A percentile compares a stretch with the other conserved stretches of the same genome.
These are phyloP conservation scores for Pomatorhinus ruficollis DNA, from an alignment of 2,113 vertebrate genomes.

Conservation along the genomic window DNA sequence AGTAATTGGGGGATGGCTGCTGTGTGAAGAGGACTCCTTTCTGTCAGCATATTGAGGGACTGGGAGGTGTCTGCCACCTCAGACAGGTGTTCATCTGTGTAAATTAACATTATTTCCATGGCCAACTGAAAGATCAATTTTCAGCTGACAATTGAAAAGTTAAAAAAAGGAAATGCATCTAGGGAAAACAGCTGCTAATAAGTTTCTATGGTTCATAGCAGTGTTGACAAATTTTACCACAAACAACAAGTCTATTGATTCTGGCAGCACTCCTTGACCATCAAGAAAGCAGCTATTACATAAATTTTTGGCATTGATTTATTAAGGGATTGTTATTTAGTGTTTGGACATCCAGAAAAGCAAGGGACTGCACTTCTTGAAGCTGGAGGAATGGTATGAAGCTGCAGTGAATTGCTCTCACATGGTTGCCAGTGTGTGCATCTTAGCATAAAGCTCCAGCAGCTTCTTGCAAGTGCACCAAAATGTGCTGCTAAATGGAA, in stretches of 20 bases:
- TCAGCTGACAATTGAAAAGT: background rate
- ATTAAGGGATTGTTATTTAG: background rate
- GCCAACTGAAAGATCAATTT: background rate
- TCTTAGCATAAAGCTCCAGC: background rate
- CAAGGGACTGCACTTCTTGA: background rate
- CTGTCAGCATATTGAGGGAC: background rate
- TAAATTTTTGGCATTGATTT: background rate
- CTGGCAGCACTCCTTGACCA: background rate
- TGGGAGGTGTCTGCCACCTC: background rate
- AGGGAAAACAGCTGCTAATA: background rate
- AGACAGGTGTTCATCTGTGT: background rate
- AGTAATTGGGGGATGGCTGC: background rate
- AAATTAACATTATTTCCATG: background rate
- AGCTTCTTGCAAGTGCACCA: background rate
- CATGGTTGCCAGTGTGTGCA: accelerated
- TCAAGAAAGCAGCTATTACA: background rate
- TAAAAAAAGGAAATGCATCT: background rate
- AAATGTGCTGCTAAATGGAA: background rate
- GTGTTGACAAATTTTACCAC: background rate
- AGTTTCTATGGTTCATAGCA: background rate
- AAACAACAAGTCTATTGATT: background rate
- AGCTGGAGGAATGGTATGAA: background rate
- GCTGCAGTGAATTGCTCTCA: background rate
- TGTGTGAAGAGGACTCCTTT: background rate
- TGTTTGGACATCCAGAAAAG: background rate